Evolutionary conservation across 2,888 invertebrate genomes (phyloP).

Genomic region (Lathronympha strigana): DNA sequence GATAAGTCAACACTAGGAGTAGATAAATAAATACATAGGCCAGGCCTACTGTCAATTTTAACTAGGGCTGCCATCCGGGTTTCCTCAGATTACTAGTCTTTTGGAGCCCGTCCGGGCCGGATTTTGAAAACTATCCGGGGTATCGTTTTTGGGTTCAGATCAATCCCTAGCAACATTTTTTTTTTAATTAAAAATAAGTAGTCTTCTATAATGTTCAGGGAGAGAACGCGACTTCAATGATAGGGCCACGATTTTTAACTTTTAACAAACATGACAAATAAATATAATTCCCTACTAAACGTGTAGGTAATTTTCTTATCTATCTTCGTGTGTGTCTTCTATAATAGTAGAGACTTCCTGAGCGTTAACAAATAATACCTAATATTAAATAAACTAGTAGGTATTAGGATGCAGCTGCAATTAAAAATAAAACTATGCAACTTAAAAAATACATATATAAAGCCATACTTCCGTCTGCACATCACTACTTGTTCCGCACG

Average conservation of each 20-base stretch:
- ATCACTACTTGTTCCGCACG: constrained; percentile 34
- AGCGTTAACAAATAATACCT: constrained; percentile 15
- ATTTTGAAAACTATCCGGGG: too few relatives aligned
- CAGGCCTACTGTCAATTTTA: background rate
- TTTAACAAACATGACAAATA: background rate
- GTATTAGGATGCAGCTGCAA: too few relatives aligned
- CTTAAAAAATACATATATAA: background rate
- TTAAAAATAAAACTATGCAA: too few relatives aligned
- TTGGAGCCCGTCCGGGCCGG: too few relatives aligned
- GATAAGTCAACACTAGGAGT: background rate
- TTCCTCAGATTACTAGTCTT: too few relatives aligned
- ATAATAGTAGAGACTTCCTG: constrained; percentile 6
- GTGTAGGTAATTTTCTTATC: constrained; percentile 6
- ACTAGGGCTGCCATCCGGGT: too few relatives aligned
- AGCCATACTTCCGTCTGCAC: background rate
- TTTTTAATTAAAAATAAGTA: too few relatives aligned
- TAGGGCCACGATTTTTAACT: too few relatives aligned
- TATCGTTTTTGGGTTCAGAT: too few relatives aligned
- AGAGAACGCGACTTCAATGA: too few relatives aligned
- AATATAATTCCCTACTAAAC: background rate
- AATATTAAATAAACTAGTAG: background rate
- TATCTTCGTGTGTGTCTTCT: background rate
- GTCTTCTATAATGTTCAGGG: too few relatives aligned
- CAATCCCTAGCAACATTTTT: too few relatives aligned
- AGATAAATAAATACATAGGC: background rate